Conservation (phyloP, 2,113 vertebrate species). For the Lucifuga dentata region DNA sequence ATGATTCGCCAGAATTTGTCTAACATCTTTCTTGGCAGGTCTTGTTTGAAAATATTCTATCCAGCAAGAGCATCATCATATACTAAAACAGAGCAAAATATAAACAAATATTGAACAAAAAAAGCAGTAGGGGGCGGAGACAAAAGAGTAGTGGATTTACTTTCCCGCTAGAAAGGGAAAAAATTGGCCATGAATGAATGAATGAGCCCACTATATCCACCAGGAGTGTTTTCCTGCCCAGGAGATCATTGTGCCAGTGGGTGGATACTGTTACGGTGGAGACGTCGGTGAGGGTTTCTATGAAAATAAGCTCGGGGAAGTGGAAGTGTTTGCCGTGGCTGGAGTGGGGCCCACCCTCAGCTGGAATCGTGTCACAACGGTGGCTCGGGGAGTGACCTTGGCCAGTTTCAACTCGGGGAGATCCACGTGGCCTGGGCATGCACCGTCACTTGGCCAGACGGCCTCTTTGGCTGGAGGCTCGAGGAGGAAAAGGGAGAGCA, state of each 20-base stretch:
- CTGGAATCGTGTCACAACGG: constrained; percentile 55
- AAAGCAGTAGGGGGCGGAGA: constrained; percentile 30
- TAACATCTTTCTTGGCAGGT: too few relatives aligned
- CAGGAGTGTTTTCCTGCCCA: constrained; percentile 75
- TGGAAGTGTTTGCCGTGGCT: constrained; percentile 73
- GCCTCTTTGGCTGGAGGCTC: constrained; percentile 33
- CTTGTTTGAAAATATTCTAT: too few relatives aligned
- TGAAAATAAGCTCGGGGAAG: constrained; percentile 75
- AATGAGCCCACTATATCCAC: constrained; percentile 71
- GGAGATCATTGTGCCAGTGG: constrained; percentile 78
- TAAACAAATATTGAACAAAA: constrained; percentile 62
- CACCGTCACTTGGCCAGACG: constrained; percentile 19
- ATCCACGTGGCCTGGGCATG: constrained; percentile 44
- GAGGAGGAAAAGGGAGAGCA: constrained; percentile 16
- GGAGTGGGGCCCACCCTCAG: constrained; percentile 66
- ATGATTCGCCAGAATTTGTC: too few relatives aligned
- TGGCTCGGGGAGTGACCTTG: constrained; percentile 51
- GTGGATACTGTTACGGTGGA: constrained; percentile 74
- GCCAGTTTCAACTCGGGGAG: constrained; percentile 29
- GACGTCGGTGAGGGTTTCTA: constrained; percentile 69
- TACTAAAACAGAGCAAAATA: constrained; percentile 37
- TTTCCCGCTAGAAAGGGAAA: constrained; percentile 68
- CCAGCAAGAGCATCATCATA: constrained; percentile 6
- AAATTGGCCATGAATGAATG: constrained; percentile 80
- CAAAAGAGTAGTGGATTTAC: constrained; percentile 65